These are phyloP conservation scores for Drosophila nigromelanica DNA, from an alignment of 1,140 invertebrate species.

Conservation along the genomic window DNA sequence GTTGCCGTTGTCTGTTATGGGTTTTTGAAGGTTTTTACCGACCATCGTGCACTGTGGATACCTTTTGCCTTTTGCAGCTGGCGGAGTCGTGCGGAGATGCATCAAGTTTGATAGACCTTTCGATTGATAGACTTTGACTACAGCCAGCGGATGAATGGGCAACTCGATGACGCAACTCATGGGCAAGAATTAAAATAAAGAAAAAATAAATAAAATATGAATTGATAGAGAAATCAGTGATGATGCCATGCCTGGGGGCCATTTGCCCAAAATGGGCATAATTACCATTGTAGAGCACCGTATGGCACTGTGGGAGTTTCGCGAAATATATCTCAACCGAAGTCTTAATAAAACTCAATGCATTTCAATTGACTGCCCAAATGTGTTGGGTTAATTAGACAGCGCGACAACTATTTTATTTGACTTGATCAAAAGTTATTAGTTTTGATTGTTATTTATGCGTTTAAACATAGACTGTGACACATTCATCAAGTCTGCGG, in stretches of 20 bases:
- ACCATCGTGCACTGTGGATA: constrained; percentile 24
- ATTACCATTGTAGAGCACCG: constrained; percentile 21
- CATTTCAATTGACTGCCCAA: constrained; percentile 53
- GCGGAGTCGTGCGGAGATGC: constrained; percentile 64
- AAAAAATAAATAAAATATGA: constrained; percentile 9
- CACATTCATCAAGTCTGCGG: constrained; percentile 26
- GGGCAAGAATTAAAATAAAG: constrained; percentile 7
- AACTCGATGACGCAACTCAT: constrained; percentile 48
- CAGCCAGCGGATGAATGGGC: constrained; percentile 44
- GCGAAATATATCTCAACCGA: no score
- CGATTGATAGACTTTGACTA: constrained; percentile 23
- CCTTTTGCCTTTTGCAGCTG: constrained; percentile 61
- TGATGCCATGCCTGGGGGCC: constrained; percentile 34
- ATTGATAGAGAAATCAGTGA: constrained; percentile 14
- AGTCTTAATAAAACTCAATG: constrained; percentile 26
- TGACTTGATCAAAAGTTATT: constrained; percentile 41
- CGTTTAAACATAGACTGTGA: neutral
- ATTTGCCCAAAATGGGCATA: constrained; percentile 43
- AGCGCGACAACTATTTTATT: constrained; percentile 21
- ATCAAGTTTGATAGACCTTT: constrained; percentile 48
- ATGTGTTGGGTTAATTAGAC: constrained; percentile 24
- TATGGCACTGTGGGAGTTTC: neutral
- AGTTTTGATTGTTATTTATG: constrained; percentile 54
- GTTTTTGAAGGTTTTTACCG: constrained; percentile 51
- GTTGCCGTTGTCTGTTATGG: constrained; percentile 14